These are phyloP conservation scores for Gambusia holbrooki DNA, from an alignment of 2,113 vertebrate species.

Conservation along the genomic window DNA sequence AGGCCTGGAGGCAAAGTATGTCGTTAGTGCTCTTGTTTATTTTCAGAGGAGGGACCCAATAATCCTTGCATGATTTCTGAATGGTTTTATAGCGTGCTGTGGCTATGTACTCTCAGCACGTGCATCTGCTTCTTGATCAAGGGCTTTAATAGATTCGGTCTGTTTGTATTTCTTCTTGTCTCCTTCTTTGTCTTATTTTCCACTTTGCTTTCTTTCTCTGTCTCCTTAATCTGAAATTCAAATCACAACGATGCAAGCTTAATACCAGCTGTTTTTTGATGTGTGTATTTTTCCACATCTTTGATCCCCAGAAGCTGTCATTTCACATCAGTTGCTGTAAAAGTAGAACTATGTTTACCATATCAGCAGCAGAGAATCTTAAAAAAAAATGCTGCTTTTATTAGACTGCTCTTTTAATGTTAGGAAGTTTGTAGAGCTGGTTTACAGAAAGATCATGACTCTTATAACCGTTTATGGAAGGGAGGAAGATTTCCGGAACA, in stretches of 20 bases:
- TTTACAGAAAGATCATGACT: conserved; percentile 51
- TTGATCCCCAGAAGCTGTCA: conserved; percentile 41
- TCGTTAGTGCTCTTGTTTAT: conserved; percentile 51
- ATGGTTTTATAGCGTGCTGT: conserved; percentile 54
- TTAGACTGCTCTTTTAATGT: conserved; percentile 16
- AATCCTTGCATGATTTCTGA: conserved; percentile 57
- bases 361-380: conserved; percentile 18
- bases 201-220: background rate
- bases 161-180: conserved; percentile 54
- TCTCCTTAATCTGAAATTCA: conserved; percentile 28
- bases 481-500: conserved; percentile 24
- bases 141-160: conserved; percentile 68
- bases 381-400: conserved; percentile 24
- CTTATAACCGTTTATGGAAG: conserved; percentile 21
- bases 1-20: conserved; percentile 31
- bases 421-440: conserved; percentile 26
- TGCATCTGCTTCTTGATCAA: conserved; percentile 69
- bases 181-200: conserved; percentile 36
- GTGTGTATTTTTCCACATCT: conserved; percentile 1
- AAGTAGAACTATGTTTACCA: conserved; percentile 12
- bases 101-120: conserved; percentile 38
- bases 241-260: conserved; percentile 43
- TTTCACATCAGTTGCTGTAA: conserved; percentile 35
- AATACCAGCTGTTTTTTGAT: conserved; percentile 44
- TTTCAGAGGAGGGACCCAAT: conserved; percentile 51